Base-by-base conservation (phyloP, 1,140 invertebrate genomes). In the Spodoptera frugiperda region DNA sequence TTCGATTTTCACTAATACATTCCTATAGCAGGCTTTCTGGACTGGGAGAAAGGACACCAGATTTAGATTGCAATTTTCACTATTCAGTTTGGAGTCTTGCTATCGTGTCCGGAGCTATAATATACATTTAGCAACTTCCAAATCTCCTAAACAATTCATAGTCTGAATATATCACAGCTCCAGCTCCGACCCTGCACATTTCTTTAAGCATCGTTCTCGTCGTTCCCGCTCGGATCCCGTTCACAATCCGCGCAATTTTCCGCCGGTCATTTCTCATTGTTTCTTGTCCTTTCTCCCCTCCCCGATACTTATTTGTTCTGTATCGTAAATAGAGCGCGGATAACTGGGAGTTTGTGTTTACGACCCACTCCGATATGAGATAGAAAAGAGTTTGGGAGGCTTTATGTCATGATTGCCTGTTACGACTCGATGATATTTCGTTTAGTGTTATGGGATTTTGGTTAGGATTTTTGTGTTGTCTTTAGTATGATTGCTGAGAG, bases 221-320 rank as follows among this genome's bases (percentile, higher is more conserved):
- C 73, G 81, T 84, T 82, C 70, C 68, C 79, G 79, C 65, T 54
- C 82, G 84, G 88, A 89, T 91, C 54, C 83, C 83, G 78, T 77
- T 82, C 72, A 80, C n/a, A 88, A 92, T 91, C 88, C 87, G 83
- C 81, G 87, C 92, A 93, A 93, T 93, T 93, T 93, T 90, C 89
- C 91, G 84, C 81, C 90, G 91, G 90, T 93, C 92, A 93, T 93
- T 92, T 93, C 88, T 93, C 92, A 93, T 92, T 90, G 91, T 92
- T 93, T 82, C 84, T 46, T 82, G 51, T 81, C 76, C 77, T 33
- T 75, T 75, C 61, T 74, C 82, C 84, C 82, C 83, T 76, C 81
- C 12, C 82, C 86, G 82, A 88, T 89, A 87, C 82, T 85, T 90
- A 88, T 89, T 89, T 90, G 84, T 82, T 78, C 71, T 63, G 72